A percentile compares a stretch with the other conserved stretches of the same genome.
These are phyloP conservation scores for Leucophenga maculata DNA, from an alignment of 2,888 invertebrate genomes.

Conservation along the genomic window DNA sequence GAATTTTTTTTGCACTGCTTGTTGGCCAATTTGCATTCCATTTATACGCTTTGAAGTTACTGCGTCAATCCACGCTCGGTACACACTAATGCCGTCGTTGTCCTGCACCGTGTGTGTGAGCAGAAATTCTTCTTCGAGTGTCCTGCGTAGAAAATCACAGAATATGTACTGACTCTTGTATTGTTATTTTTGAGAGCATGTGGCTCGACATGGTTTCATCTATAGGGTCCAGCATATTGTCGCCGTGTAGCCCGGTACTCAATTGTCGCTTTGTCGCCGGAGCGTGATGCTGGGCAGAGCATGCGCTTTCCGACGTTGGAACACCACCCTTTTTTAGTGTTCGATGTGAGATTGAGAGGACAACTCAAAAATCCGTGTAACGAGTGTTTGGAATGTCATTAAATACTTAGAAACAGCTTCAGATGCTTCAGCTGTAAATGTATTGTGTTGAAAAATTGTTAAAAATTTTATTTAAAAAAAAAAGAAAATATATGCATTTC, in stretches of 20 bases:
- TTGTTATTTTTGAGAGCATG: slow-evolving; percentile 62
- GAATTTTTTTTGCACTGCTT: neutral
- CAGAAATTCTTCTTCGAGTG: slow-evolving; percentile 53
- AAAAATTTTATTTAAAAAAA: too few species aligned
- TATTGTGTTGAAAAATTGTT: too few species aligned
- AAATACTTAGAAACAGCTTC: too few species aligned
- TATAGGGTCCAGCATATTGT: neutral
- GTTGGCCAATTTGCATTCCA: neutral
- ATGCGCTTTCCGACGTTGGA: slow-evolving; percentile 40
- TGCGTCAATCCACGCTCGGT: slow-evolving; percentile 19
- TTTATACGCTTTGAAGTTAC: neutral
- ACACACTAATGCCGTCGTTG: slow-evolving; percentile 36
- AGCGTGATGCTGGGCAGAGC: slow-evolving; percentile 54
- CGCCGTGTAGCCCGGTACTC: slow-evolving; percentile 15
- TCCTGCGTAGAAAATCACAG: slow-evolving; percentile 68
- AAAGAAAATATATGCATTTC: too few species aligned
- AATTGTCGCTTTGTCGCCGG: slow-evolving; percentile 44
- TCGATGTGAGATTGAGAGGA: neutral
- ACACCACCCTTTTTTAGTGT: slow-evolving; percentile 52
- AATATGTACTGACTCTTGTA: slow-evolving; percentile 62
- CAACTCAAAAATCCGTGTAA: too few species aligned
- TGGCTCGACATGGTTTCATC: slow-evolving; percentile 30
- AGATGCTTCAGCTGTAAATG: too few species aligned
- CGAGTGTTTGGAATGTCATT: too few species aligned
- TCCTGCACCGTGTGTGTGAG: neutral